A percentile compares a stretch with the other conserved stretches of the same genome.
Conservation (phyloP, 2,888 invertebrate species). For the Tipula unca region DNA sequence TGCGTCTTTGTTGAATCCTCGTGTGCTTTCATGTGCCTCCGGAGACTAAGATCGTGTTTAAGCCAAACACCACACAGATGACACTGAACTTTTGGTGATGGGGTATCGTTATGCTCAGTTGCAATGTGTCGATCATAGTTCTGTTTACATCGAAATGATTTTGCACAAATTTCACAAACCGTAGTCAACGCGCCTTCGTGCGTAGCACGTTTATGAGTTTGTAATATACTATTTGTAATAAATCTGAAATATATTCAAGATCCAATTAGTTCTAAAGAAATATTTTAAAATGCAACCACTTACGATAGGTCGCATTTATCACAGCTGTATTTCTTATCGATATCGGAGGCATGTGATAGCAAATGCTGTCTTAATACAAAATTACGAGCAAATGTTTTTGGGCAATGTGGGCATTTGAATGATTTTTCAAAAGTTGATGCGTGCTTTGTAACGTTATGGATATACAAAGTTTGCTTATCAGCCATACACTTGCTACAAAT, state of each 20-base stretch:
- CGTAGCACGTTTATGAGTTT: not conserved
- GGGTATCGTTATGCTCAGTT: not conserved
- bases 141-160: not conserved
- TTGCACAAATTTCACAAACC: not conserved
- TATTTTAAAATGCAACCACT: not conserved
- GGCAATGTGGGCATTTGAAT: not conserved
- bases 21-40: not conserved
- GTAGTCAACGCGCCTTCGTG: not conserved
- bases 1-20: not conserved
- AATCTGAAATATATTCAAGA: not conserved
- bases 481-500: not conserved
- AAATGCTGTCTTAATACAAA: not conserved
- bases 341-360: not conserved
- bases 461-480: not conserved
- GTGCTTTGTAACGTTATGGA: not conserved
- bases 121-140: not conserved
- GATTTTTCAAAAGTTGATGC: not conserved
- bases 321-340: not conserved
- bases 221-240: not conserved
- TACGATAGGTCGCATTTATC: not conserved
- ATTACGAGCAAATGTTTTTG: not conserved
- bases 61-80: not conserved
- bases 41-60: not conserved
- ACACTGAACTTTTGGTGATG: not conserved
- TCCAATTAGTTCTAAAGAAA: not conserved